These are phyloP conservation scores for Chironomus striatipennis DNA, from an alignment of 1,140 invertebrate genomes.

Conservation along the genomic window DNA sequence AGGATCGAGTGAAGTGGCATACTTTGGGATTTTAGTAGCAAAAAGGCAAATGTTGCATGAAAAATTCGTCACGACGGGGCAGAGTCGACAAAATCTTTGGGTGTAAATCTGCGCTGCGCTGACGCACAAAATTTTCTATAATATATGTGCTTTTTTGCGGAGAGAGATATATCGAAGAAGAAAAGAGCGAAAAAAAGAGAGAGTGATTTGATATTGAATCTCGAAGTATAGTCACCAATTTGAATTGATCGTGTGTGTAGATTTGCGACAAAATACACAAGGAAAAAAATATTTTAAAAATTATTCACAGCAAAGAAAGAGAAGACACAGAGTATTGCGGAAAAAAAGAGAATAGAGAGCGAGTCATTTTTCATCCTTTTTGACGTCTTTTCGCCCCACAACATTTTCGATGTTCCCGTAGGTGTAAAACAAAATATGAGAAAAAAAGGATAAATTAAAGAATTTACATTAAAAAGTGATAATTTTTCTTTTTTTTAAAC, in stretches of 20 bases:
- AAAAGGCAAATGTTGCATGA: background rate
- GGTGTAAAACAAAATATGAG: conserved; percentile 1
- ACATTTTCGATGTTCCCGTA: conserved; percentile 7
- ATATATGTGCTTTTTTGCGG: conserved; percentile 8
- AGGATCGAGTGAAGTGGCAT: conserved; percentile 15
- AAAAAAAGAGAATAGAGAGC: background rate
- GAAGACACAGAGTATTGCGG: background rate
- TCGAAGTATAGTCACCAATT: background rate
- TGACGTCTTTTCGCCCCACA: conserved; percentile 5
- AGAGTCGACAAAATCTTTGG: conserved; percentile 15
- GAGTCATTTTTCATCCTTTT: background rate
- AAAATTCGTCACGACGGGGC: background rate
- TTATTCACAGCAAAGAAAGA: background rate
- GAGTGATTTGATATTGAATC: background rate
- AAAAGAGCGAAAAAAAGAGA: background rate
- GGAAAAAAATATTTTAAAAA: background rate
- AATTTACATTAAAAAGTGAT: background rate
- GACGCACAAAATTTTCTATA: conserved; percentile 10
- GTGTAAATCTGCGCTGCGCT: conserved; percentile 19
- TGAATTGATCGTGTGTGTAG: background rate
- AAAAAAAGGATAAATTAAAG: conserved; percentile 6
- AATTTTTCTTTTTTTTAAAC: too few relatives aligned
- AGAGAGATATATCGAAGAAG: background rate
- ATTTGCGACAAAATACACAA: background rate
- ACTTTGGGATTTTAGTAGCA: background rate